Conservation (phyloP, 2,113 vertebrate genomes). For the Ptilonorhynchus violaceus region DNA sequence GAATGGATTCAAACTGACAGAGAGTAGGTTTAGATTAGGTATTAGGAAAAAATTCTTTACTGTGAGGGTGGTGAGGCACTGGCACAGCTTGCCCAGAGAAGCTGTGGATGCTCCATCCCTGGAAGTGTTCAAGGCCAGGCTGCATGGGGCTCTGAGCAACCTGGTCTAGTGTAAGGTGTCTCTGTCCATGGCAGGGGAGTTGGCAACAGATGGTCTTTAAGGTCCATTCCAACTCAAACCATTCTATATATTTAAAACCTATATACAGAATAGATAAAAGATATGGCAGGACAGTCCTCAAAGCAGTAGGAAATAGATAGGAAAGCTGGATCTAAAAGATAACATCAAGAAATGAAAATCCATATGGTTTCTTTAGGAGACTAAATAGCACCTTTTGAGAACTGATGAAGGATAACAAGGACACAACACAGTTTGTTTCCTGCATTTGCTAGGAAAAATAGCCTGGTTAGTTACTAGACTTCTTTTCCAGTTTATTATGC, state of each 20-base stretch:
- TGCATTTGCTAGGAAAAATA: not conserved
- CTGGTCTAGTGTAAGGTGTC: not conserved
- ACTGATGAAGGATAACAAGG: not conserved
- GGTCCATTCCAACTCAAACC: not conserved
- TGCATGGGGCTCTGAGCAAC: not conserved
- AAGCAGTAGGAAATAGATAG: not conserved
- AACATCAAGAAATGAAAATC: not conserved
- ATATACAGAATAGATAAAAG: not conserved
- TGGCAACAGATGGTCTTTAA: not conserved
- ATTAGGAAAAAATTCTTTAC: not conserved
- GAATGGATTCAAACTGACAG: not conserved
- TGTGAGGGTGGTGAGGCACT: not conserved
- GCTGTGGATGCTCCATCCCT: not conserved
- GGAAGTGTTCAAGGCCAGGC: not conserved
- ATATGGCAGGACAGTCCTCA: not conserved
- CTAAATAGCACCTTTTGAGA: slow-evolving; percentile 2
- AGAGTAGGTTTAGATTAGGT: not conserved
- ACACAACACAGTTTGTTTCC: not conserved
- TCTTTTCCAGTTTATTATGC: not conserved
- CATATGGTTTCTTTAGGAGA: not conserved
- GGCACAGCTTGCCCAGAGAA: not conserved
- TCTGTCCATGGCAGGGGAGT: not conserved
- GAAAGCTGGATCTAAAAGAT: not conserved
- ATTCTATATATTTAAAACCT: not conserved
- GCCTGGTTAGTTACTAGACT: not conserved